Percentiles rank a stretch among this genome's conserved stretches.
phyloP scores from a whole-genome alignment of 1,140 invertebrate species.

The Anagrus nilaparvatae region DNA sequence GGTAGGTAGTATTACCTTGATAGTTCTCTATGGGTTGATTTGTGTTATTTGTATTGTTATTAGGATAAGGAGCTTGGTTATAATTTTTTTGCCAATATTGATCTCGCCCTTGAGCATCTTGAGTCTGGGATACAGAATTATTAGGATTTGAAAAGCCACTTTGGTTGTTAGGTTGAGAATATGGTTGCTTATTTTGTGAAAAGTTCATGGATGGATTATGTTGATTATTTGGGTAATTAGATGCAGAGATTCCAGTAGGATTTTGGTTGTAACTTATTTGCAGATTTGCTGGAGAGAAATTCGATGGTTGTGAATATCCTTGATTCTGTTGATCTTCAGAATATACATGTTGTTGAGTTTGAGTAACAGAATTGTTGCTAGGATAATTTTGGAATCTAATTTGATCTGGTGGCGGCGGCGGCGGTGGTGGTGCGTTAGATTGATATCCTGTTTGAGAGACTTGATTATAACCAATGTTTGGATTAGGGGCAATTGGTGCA shows the following conservation, averaged over 20 bases:
- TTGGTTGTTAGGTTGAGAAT: not conserved
- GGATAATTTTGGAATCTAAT: slow-evolving; percentile 13
- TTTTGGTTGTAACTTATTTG: too few species aligned
- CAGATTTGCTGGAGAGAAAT: too few species aligned
- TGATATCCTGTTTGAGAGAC: slow-evolving; percentile 21
- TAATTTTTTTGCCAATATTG: slow-evolving; percentile 39
- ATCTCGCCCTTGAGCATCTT: slow-evolving; percentile 26
- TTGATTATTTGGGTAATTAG: not conserved
- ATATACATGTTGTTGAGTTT: too few species aligned
- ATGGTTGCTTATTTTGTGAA: not conserved
- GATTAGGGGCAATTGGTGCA: slow-evolving; percentile 6
- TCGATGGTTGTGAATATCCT: too few species aligned
- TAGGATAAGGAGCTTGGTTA: slow-evolving; percentile 29
- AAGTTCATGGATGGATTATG: slow-evolving; percentile 3
- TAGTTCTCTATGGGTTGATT: slow-evolving; percentile 35
- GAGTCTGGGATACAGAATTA: slow-evolving; percentile 16
- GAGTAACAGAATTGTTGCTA: too few species aligned
- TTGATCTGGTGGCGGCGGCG: slow-evolving; percentile 11
- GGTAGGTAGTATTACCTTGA: slow-evolving; percentile 1
- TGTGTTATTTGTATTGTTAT: slow-evolving; percentile 26
- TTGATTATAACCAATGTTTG: slow-evolving; percentile 15
- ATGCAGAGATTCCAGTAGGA: too few species aligned
- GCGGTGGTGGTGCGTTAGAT: too few species aligned
- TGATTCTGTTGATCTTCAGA: too few species aligned
- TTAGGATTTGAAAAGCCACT: slow-evolving; percentile 1